Evolutionary conservation across 2,888 invertebrate genomes (phyloP).

Genomic region (Balanococcus diminutus): DNA sequence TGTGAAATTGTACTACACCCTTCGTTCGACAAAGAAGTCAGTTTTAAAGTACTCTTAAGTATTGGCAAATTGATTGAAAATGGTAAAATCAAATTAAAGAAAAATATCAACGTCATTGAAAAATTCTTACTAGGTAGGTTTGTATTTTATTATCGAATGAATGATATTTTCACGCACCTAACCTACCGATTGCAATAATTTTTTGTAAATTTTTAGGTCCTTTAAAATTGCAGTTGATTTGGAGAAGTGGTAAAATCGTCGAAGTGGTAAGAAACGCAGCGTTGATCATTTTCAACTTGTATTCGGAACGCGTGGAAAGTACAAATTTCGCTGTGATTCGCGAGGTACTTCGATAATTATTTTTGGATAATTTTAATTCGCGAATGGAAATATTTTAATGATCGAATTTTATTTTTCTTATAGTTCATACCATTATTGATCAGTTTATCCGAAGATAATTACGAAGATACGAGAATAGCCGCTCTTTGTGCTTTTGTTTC

Average conservation of each 20-base stretch:
- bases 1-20: neutral
- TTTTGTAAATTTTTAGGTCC: slow-evolving; percentile 13
- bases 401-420: neutral
- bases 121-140: slow-evolving; percentile 24
- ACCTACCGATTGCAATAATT: neutral
- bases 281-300: slow-evolving; percentile 17
- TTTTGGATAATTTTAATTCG: neutral
- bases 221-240: slow-evolving; percentile 28
- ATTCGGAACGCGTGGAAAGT: neutral
- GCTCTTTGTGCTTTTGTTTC: neutral
- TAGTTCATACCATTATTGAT: slow-evolving; percentile 41
- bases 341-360: neutral
- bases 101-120: neutral
- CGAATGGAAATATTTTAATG: neutral
- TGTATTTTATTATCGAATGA: neutral
- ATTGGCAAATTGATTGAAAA: slow-evolving; percentile 9
- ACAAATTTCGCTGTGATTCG: neutral
- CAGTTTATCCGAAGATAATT: slow-evolving; percentile 42
- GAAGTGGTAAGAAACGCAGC: slow-evolving; percentile 41
- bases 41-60: neutral
- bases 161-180: neutral
- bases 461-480: slow-evolving; percentile 41
- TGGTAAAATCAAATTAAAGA: neutral
- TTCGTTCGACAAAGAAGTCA: slow-evolving; percentile 13
- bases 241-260: slow-evolving; percentile 43